Evolutionary conservation across 2,888 invertebrate species (phyloP), one percentile per base, ranked within the genome.

Genomic region (Phengaris alcon): DNA sequence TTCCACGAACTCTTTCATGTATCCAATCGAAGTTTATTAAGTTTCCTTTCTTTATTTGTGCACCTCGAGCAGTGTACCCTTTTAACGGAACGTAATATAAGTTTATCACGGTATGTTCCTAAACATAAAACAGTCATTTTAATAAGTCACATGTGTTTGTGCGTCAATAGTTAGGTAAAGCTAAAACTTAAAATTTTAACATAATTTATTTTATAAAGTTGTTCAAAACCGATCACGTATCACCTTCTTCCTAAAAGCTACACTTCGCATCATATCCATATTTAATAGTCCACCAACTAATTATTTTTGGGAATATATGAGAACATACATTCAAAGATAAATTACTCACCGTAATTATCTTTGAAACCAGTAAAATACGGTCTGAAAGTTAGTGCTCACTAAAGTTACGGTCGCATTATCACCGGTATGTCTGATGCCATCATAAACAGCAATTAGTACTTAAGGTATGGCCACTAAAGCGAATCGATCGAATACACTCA

Each of bases 1-100:
- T 79, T 79, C 76, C 76, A 76, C 77, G 76, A 77, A 74, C 59
- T 76, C 74, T 72, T 72, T 72, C 72, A 72, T 72, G 52, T 54
- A 72, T 54, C 52, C 72, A 72, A 52, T 72, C 72, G 72, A 72
- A 72, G 52, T 72, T 72, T 72, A 72, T 72, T 72, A 72, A 72
- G 72, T 52, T 72, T 35, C 22, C 72, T 51, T 54, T 13, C 69
- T 69, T 69, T 48, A 46, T 48, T 48, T 69, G 46, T 69, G n/a
- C 48, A 69, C 48, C 48, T 68, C n/a, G n/a, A 46, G 46, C 6
- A 69, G 7, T 48, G 48, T 48, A 69, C 48, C 68, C 22, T 72
- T 72, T 72, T 72, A 70, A 70, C 48, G 64, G 64, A 6, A 44
- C 64, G 64, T 44, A 64, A 64, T 44, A 64, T 64, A 64, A 35